These are phyloP conservation scores for Pangasianodon hypophthalmus DNA, from an alignment of 2,113 vertebrate genomes.

Conservation along the genomic window DNA sequence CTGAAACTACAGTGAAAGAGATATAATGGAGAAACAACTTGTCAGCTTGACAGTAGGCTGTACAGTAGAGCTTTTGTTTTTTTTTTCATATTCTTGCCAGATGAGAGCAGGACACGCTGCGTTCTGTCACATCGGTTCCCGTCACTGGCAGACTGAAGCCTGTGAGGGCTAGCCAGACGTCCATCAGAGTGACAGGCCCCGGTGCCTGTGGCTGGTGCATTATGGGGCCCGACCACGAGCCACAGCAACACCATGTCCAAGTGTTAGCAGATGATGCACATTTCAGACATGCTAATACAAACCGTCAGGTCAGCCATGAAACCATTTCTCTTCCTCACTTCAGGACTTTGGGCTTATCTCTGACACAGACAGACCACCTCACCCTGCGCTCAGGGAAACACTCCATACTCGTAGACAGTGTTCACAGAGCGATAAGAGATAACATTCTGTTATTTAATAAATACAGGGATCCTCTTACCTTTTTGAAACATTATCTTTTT, in stretches of 20 bases:
- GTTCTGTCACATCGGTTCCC: slow-evolving; percentile 71
- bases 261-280: slow-evolving; percentile 76
- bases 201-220: slow-evolving; percentile 65
- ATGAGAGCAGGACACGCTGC: slow-evolving; percentile 72
- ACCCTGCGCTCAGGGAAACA: not conserved
- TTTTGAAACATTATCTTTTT: not conserved
- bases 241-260: slow-evolving; percentile 78
- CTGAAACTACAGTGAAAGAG: not conserved
- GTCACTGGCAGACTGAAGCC: slow-evolving; percentile 67
- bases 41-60: slow-evolving; percentile 25
- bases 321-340: slow-evolving; percentile 71
- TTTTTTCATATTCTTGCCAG: slow-evolving; percentile 66
- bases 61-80: slow-evolving; percentile 59
- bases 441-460: not conserved
- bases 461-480: not conserved
- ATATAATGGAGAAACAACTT: not conserved
- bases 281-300: slow-evolving; percentile 76
- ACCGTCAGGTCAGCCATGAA: slow-evolving; percentile 75
- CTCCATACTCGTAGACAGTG: not conserved
- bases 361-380: slow-evolving; percentile 28
- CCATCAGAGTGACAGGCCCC: slow-evolving; percentile 73
- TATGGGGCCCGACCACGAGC: slow-evolving; percentile 63
- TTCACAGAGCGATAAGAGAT: not conserved
- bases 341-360: slow-evolving; percentile 44
- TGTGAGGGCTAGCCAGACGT: slow-evolving; percentile 50